phyloP scores from a whole-genome alignment of 2,888 invertebrate genomes.

The Eucera pruinosa region DNA sequence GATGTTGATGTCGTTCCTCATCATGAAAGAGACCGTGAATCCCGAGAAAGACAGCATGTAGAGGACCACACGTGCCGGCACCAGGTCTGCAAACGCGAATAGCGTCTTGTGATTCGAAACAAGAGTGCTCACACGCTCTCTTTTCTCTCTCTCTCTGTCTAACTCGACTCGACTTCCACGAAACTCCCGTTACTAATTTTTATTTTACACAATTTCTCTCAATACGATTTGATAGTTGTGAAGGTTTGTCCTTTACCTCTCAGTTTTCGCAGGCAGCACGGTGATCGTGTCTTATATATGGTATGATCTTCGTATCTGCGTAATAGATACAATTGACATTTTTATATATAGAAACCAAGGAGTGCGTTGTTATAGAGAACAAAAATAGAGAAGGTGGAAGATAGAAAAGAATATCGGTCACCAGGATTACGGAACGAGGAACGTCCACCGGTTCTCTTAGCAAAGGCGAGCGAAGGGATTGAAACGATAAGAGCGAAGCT shows the following conservation, averaged over 20 bases:
- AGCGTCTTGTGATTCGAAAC: not conserved
- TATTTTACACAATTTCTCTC: not conserved
- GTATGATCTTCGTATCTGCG: slow-evolving; percentile 76
- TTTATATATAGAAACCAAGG: slow-evolving; percentile 36
- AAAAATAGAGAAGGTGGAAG: not conserved
- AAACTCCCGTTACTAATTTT: not conserved
- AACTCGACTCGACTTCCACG: not conserved
- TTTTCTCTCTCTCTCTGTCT: not conserved
- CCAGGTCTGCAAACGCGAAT: slow-evolving; percentile 82
- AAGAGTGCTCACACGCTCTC: too few species aligned
- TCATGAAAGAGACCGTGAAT: slow-evolving; percentile 91
- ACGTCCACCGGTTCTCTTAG: too few species aligned
- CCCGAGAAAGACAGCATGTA: slow-evolving; percentile 90
- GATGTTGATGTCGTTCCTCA: slow-evolving; percentile 90
- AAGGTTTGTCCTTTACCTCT: slow-evolving; percentile 64
- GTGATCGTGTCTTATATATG: slow-evolving; percentile 71
- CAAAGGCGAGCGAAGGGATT: too few species aligned
- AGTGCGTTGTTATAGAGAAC: not conserved
- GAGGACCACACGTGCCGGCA: slow-evolving; percentile 89
- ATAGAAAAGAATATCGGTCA: not conserved
- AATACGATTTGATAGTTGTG: slow-evolving; percentile 18
- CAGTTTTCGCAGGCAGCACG: slow-evolving; percentile 65
- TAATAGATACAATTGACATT: slow-evolving; percentile 51
- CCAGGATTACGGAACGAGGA: not conserved
- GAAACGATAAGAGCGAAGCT: too few species aligned